A percentile compares a stretch with the other conserved stretches of the same genome.
These are phyloP conservation scores for Sus scrofa DNA, from an alignment of 2,113 vertebrate genomes.

Conservation along the genomic window T2T-Sscrofa CM000823.6:13658501-13659000, in stretches of 20 bases:
- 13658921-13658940: not conserved
- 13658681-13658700: no score
- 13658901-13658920: not conserved
- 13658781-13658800: no score
- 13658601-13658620: not conserved
- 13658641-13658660: no score
- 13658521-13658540: slow-evolving; percentile 37
- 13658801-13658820: not conserved
- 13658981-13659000: not conserved
- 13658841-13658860: slow-evolving; percentile 39
- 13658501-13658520: not conserved
- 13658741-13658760: no score
- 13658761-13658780: no score
- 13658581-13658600: not conserved
- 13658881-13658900: not conserved
- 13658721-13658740: no score
- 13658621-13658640: no score
- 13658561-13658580: not conserved
- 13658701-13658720: no score
- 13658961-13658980: not conserved
- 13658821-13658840: slow-evolving; percentile 32
- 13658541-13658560: not conserved
- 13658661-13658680: no score
- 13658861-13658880: slow-evolving; percentile 41
- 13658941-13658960: not conserved